These are phyloP conservation scores for Ceryle rudis DNA, from an alignment of 2,797 vertebrate genomes.

Conservation along the genomic window DNA sequence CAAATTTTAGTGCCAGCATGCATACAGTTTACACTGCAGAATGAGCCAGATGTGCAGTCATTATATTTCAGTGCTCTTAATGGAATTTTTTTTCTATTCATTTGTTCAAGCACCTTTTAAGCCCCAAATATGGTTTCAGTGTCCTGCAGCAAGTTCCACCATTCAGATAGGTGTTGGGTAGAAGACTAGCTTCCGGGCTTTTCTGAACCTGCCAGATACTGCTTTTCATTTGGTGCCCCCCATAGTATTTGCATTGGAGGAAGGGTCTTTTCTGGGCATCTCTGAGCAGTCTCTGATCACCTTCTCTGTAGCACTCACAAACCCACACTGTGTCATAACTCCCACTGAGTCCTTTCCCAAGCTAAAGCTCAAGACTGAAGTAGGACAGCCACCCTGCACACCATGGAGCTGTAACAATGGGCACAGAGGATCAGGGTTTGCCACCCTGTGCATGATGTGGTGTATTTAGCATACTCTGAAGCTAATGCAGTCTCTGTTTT, in stretches of 20 bases:
- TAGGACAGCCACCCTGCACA: background rate
- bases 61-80: background rate
- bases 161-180: background rate
- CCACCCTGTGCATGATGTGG: background rate
- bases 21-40: background rate
- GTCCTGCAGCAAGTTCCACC: background rate
- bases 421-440: background rate
- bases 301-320: background rate
- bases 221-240: background rate
- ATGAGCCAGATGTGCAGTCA: background rate
- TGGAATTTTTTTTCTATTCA: background rate
- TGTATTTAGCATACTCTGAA: background rate
- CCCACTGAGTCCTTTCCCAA: accelerated
- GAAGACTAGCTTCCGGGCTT: background rate
- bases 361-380: background rate
- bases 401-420: accelerated
- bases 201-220: background rate
- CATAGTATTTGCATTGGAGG: background rate
- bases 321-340: background rate
- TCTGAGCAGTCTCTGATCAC: background rate
- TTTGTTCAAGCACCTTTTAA: conserved; percentile 1
- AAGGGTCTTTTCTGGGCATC: background rate
- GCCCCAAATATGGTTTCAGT: background rate
- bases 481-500: background rate
- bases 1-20: background rate